Evolutionary conservation across 2,888 invertebrate species (phyloP).

Genomic region (Patella depressa): DNA sequence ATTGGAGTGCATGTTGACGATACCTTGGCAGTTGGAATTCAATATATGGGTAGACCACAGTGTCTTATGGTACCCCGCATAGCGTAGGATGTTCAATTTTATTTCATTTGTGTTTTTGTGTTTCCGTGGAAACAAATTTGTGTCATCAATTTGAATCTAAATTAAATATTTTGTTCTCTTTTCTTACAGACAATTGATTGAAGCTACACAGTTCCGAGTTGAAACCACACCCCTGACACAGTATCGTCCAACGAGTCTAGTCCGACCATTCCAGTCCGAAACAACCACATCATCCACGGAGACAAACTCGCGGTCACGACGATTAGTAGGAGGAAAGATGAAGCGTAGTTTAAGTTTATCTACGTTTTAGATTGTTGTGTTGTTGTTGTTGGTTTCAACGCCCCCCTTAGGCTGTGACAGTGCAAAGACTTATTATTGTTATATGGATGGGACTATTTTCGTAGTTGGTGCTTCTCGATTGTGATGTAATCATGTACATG

Average conservation of each 20-base stretch:
- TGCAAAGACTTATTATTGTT: slow-evolving; percentile 6
- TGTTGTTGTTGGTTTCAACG: neutral
- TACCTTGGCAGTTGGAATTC: no score
- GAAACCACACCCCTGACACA: slow-evolving; percentile 29
- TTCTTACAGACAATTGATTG: slow-evolving; percentile 58
- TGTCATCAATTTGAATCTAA: no score
- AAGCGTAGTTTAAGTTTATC: slow-evolving; percentile 78
- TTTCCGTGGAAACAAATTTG: no score
- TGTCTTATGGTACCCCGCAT: no score
- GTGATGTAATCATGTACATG: no score
- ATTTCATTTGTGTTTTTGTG: no score
- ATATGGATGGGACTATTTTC: neutral
- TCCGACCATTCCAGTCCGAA: neutral
- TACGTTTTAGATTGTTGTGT: slow-evolving; percentile 37
- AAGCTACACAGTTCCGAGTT: slow-evolving; percentile 56
- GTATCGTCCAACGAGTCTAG: slow-evolving; percentile 1
- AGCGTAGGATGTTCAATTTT: no score
- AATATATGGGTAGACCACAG: no score
- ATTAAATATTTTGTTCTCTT: slow-evolving; percentile 11
- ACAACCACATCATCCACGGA: neutral
- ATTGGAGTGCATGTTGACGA: no score
- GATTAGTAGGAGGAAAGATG: slow-evolving; percentile 76
- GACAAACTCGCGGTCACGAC: slow-evolving; percentile 50
- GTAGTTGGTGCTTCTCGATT: no score
- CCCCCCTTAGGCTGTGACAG: slow-evolving; percentile 9